Evolutionary conservation across 2,113 vertebrate species (phyloP), one percentile per base, ranked within the genome.

Genomic region (Podarcis muralis): DNA sequence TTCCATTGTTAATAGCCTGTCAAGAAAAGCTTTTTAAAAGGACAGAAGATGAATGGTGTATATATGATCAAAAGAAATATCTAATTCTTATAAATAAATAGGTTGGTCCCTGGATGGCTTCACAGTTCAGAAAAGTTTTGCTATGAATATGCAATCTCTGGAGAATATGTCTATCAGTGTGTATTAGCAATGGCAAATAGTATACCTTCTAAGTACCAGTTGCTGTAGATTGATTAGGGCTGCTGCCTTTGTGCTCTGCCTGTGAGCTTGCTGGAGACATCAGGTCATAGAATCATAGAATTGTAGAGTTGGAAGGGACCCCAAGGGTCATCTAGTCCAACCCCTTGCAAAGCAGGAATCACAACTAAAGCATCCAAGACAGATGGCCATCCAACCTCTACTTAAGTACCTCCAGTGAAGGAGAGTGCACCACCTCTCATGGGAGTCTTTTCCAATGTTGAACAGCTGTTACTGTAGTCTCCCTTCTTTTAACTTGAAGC

Each of bases 11-110:
- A 86, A 90, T 78, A 89, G 81, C 9, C 6, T 68, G 25, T 83
- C 59, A 68, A 35, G 7, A 88, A 71, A 86, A 91, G 4, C 69
- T 90, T 7, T 30, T 86, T 30, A 82, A 87, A 84, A 59, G 74
- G 1, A 85, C 3, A 16, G n/a, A 62, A 71, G 65, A 78, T 48
- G 75, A 83, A 37, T 86, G 43, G 37, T 65, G 80, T 84, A 53
- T 43, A 40, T n/a, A 62, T 37, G 37, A 74, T 69, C 3, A 77
- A 16, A 81, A n/a, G 0, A 65, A 88, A 37, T 13, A 59, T 40
- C 23, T 79, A 87, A 15, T 86, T 86, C 85, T 86, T 86, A 16
- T 35, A 65, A 23, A 40, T 91, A 62, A 48, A 71, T 81, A 15
- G 16, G 5, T 53, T 88, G 59, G 8, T 82, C 40, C 15, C 30